Evolutionary conservation across 2,888 invertebrate species (phyloP).

Genomic region (Boloria selene): DNA sequence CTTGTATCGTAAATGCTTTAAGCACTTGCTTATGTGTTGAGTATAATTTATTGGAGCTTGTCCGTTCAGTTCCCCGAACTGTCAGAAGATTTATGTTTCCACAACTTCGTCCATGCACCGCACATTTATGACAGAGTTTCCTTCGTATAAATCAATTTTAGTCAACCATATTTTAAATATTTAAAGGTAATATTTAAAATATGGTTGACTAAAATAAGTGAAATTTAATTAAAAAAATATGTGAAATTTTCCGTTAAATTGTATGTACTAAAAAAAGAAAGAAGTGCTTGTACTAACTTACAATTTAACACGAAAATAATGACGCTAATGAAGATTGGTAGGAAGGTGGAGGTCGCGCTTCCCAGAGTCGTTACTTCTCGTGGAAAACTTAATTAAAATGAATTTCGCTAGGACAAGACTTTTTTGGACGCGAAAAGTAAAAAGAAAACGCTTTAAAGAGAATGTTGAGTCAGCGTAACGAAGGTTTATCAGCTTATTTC

Average conservation of each 20-base stretch:
- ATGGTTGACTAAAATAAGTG: too few species aligned
- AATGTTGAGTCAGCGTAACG: constrained; percentile 34
- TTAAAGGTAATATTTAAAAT: constrained; percentile 5
- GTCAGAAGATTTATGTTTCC: constrained; percentile 63
- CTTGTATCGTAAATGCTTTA: constrained; percentile 9
- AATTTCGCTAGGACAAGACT: constrained; percentile 65
- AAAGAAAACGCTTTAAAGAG: constrained; percentile 50
- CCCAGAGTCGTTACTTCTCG: constrained; percentile 63
- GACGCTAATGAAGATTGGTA: constrained; percentile 76
- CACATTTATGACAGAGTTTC: constrained; percentile 25
- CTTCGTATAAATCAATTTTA: constrained; percentile 21
- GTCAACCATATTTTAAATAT: constrained; percentile 22
- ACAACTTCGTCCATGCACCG: constrained; percentile 53
- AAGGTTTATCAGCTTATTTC: constrained; percentile 32
- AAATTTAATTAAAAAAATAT: too few species aligned
- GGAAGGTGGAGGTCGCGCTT: constrained; percentile 65
- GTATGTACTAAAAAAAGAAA: background rate
- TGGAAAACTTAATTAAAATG: constrained; percentile 77
- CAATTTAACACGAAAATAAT: constrained; percentile 64
- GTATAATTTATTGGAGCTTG: constrained; percentile 21
- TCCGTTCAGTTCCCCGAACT: constrained; percentile 22
- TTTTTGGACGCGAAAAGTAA: constrained; percentile 61
- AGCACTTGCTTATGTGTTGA: constrained; percentile 19
- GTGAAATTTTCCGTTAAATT: background rate
- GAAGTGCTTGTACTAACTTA: constrained; percentile 10